phyloP scores from a whole-genome alignment of 2,113 vertebrate species.

The Sitta europaea region DNA sequence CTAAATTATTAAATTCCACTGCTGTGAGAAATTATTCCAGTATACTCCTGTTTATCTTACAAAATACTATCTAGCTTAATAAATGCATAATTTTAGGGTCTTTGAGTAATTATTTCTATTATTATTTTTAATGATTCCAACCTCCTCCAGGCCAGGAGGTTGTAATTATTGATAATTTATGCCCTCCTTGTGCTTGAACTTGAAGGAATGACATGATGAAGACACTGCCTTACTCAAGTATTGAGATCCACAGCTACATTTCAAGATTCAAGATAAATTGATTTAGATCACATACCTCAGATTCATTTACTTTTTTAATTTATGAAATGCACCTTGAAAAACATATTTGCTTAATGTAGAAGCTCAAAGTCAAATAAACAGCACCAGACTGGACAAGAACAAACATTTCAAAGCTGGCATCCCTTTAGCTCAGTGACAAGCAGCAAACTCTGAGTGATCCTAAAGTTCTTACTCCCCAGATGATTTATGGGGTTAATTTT shows the following conservation, averaged over 20 bases:
- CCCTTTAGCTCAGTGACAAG: neutral
- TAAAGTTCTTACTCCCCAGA: neutral
- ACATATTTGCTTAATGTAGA: neutral
- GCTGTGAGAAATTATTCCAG: neutral
- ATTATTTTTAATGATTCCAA: no score
- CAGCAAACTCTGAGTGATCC: neutral
- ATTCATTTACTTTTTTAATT: neutral
- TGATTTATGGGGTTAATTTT: constrained; percentile 10
- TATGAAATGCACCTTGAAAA: constrained; percentile 2
- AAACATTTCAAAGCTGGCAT: neutral
- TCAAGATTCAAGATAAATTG: neutral
- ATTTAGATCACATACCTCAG: neutral
- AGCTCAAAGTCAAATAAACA: neutral
- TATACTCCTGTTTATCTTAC: neutral
- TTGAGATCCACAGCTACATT: neutral
- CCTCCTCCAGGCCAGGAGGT: neutral
- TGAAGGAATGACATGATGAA: neutral
- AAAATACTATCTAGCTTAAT: neutral
- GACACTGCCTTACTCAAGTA: neutral
- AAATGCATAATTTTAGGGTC: neutral
- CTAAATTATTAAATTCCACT: neutral
- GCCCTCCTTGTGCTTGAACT: neutral
- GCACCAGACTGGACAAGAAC: neutral
- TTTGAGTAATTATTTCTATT: neutral
- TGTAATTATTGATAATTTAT: neutral